Evolutionary conservation across 2,888 invertebrate genomes (phyloP), one percentile per base, ranked within the genome.

Genomic region (Drosophila birchii): DNA sequence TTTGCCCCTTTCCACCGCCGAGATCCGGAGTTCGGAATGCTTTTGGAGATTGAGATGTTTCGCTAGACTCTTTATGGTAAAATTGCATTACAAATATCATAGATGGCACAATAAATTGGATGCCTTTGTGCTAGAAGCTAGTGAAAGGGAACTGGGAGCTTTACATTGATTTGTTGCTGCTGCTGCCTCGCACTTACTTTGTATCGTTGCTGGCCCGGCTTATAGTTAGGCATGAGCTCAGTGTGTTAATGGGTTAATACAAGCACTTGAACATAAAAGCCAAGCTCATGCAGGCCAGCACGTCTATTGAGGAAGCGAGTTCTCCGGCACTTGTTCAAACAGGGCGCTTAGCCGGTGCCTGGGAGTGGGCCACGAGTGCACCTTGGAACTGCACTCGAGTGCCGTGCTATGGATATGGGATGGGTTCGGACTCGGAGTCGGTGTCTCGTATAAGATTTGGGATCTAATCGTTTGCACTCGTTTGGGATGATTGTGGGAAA

Each of bases 221-320:
- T 78, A 70, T 63, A 58, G 76, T 80, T 76, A 78, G 71, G 39
- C 70, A 80, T 76, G 72, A 86, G 84, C 66, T 83, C 78, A 86
- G 81, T 64, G 47, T 63, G 55, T 62, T 78, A 80, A 82, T 80
- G 75, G 66, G 78, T 74, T 73, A 71, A 69, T 64, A 47, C 57
- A 43, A 67, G 45, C 43, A 79, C 74, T 62, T 74, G 69, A 70
- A 77, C 73, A 79, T 68, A 68, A 75, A 60, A 67, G 69, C 78
- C 67, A 49, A 68, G 53, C 68, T 67, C 60, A 61, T 43, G 67
- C 58, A 49, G 36, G 58, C 47, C 47, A 34, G n/a, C 34, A 34
- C 34, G n/a, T 57, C 34, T 38, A 71, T 73, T 57, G 79, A 70
- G 76, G 77, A 81, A 77, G 66, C 67, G 60, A 63, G 70, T 67